Evolutionary conservation across 2,888 invertebrate species (phyloP), one percentile per base, ranked within the genome.

Genomic region (Cantharis rustica): DNA sequence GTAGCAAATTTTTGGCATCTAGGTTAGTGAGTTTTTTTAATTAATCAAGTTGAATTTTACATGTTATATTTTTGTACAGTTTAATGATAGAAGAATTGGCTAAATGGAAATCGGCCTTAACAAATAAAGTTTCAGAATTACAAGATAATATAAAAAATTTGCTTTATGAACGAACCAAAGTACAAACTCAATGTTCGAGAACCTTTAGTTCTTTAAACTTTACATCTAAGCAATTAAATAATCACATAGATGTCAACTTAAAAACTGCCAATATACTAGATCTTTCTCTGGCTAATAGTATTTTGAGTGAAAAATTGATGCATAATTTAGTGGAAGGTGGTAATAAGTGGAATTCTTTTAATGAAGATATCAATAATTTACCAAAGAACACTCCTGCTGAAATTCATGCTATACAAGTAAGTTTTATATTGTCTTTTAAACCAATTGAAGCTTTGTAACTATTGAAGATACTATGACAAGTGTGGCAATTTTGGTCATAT

Each of bases 1-100:
- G 97, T 79, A 97, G 97, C 86, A 98, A 98, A 91, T 98, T 97
- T 88, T 90, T 98, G 82, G 98, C 98, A 20, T 96, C 96, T 90
- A 95, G 95, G 95, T 95, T 89, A 79, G 66, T 81, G 72, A 68
- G 13, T 61, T 64, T 72, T 75, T 23, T 64, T 20, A 47, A 47
- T 47, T 9, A 7, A n/a, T 47, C 7, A n/a, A 47, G 7, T 47
- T 47, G 47, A 47, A 47, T n/a, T 47, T n/a, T 47, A 31, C 31
- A 5, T 31, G 1, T n/a, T 47, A n/a, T 9, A 47, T 73, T 66
- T 72, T 10, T 74, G 89, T 90, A 62, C 85, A 97, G 97, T 87
- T 91, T 97, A 75, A 95, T 98, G 94, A 95, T 97, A 1, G 97
- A 98, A 88, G 97, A 98, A 88, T 88, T 97, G 80, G 96, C 96